Evolutionary conservation across 2,113 vertebrate genomes (phyloP), one percentile per base, ranked within the genome.

Genomic region (Corvus hawaiiensis): DNA sequence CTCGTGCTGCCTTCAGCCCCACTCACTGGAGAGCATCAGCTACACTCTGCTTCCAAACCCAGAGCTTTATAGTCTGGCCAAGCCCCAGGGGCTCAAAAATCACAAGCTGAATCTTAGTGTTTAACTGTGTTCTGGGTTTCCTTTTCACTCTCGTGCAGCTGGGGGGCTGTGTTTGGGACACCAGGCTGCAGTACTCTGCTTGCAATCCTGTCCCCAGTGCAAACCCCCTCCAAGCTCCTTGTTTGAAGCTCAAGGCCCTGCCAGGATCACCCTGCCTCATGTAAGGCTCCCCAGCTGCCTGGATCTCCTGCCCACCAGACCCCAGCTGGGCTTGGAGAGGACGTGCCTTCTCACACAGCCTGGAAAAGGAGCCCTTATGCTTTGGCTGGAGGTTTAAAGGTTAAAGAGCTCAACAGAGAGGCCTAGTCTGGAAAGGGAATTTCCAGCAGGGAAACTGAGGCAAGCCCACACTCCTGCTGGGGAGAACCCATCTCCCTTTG

Each of bases 21-120:
- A 4, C 58, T 90, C 5, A 0, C 59, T 67, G 85, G 52, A 72
- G 73, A 92, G 76, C 64, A 84, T 84, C 28, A 2, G 74, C 82
- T 94, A 90, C 9, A 3, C 80, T 30, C 80, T 30, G 80, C 86
- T 93, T 95, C 89, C 94, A 95, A 92, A 93, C 33, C 39, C 88
- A 92, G 90, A 88, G 43, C 93, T 95, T 97, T 97, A 94, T 93
- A 95, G 83, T 95, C 83, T 90, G 94, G 83, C 96, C 96, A 97
- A 96, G 91, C 93, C 95, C 93, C 69, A 93, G 56, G 84, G 95
- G 94, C 83, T 87, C 2, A 4, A 93, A 96, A 97, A 93, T 92
- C 95, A 52, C 83, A 95, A 89, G 76, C 44, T 84, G 83, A 81
- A 89, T 95, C 93, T 89, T 48, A 2, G 56, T 64, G 83, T 93